phyloP scores from a whole-genome alignment of 2,888 invertebrate species.

The Aelia acuminata region DNA sequence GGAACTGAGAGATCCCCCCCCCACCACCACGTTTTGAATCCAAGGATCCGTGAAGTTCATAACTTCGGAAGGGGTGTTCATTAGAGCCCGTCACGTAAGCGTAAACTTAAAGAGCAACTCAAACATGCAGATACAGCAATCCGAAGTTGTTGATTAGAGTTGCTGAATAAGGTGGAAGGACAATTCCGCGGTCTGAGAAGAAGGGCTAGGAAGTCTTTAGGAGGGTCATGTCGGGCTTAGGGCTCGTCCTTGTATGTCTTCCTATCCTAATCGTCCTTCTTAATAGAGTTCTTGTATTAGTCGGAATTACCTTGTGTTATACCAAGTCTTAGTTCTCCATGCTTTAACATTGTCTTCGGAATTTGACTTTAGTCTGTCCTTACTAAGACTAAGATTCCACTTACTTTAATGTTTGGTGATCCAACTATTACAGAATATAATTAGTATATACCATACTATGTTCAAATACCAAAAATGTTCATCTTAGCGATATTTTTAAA shows the following conservation, averaged over 20 bases:
- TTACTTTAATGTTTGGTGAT: no score
- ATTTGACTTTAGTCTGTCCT: no score
- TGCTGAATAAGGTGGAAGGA: not conserved
- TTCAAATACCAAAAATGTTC: no score
- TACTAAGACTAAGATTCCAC: no score
- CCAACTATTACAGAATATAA: no score
- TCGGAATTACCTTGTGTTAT: not conserved
- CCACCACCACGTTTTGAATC: not conserved
- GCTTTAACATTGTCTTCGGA: not conserved
- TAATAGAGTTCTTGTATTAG: conserved; percentile 23
- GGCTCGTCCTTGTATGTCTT: not conserved
- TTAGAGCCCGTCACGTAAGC: not conserved
- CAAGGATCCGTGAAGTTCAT: not conserved
- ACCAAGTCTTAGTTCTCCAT: not conserved
- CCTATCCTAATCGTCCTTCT: not conserved
- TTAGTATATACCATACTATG: no score
- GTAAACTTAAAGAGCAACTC: conserved; percentile 32
- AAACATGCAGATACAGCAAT: conserved; percentile 11
- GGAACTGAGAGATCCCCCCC: not conserved
- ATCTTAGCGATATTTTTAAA: no score
- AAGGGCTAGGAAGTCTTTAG: not conserved
- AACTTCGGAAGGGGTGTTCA: not conserved
- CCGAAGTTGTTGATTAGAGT: conserved; percentile 23
- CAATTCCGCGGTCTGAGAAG: not conserved
- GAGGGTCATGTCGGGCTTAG: not conserved